Percentiles rank a stretch among this genome's conserved stretches.
Conservation (phyloP, 35 echinoderm and acorn worm genomes). For the Amphiura filiformis region DNA sequence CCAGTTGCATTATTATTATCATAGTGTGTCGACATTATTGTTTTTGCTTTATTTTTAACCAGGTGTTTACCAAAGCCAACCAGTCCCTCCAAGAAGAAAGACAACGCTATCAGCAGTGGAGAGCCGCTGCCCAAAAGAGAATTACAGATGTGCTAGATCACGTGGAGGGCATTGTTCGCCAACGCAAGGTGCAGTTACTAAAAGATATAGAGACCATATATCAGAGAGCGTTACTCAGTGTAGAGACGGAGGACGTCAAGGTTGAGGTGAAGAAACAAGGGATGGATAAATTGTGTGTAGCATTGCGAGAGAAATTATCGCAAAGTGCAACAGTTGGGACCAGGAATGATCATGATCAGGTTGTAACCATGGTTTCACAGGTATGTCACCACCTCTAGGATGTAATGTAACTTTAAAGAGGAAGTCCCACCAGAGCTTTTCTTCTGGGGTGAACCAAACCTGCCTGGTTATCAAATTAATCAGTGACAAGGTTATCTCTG, state of each 20-base stretch:
- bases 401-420: no score
- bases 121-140: background rate
- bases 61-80: background rate
- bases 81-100: background rate
- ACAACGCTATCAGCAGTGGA: background rate
- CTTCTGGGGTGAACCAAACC: no score
- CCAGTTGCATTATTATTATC: no score
- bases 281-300: background rate
- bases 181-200: background rate
- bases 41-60: no score
- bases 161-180: background rate
- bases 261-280: background rate
- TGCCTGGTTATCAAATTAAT: no score
- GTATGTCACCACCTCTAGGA: no score
- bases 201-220: background rate
- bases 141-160: background rate
- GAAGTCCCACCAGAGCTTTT: no score
- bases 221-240: background rate
- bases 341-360: background rate
- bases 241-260: background rate
- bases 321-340: background rate
- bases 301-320: background rate
- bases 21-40: no score
- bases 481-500: no score
- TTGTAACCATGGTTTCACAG: background rate